These are phyloP conservation scores for Cheracebus regulus DNA, from an alignment of 2,797 vertebrate genomes.

Conservation along the genomic window DNA sequence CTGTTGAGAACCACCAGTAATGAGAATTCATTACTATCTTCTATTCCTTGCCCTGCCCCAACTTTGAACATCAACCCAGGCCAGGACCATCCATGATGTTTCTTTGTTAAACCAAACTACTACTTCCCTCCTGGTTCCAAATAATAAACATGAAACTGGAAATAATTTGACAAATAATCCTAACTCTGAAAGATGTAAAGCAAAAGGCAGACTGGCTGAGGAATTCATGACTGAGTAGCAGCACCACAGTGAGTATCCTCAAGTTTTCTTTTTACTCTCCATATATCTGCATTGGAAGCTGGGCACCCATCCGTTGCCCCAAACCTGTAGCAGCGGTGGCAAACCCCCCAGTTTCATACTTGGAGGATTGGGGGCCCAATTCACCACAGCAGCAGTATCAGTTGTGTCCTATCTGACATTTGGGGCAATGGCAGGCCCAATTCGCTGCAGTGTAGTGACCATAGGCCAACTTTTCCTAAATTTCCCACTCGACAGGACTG, in stretches of 20 bases:
- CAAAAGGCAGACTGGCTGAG: neutral
- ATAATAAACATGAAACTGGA: neutral
- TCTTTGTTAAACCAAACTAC: constrained; percentile 19
- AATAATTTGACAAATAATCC: neutral
- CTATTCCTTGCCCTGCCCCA: no score
- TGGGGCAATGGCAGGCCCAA: neutral
- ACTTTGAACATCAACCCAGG: neutral
- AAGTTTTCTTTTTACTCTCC: neutral
- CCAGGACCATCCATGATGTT: neutral
- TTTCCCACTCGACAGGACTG: neutral
- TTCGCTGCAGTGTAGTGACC: neutral
- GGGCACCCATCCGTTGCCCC: neutral
- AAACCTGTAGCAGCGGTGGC: neutral
- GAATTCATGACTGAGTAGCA: neutral
- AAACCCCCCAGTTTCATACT: neutral
- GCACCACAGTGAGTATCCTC: neutral
- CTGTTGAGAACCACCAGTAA: neutral
- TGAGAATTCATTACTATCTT: neutral
- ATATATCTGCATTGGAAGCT: neutral
- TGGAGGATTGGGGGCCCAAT: neutral
- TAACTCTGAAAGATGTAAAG: neutral
- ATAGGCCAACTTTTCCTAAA: neutral
- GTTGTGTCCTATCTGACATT: neutral
- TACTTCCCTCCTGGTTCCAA: neutral
- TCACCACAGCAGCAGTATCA: neutral